These are phyloP conservation scores for Pteropus alecto DNA, from an alignment of 2,113 vertebrate species.

Conservation along the genomic window DNA sequence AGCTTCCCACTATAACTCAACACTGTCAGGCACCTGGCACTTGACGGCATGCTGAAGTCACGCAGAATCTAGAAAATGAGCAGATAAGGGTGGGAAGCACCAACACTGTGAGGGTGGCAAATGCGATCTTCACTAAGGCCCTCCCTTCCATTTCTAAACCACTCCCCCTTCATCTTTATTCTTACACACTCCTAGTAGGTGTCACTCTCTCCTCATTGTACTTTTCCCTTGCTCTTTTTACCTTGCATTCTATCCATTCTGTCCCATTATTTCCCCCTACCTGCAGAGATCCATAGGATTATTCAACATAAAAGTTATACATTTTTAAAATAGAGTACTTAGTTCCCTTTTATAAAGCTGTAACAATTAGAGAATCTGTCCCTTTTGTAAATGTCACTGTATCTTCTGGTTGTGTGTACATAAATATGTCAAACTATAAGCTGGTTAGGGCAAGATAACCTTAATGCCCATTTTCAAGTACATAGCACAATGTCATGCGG, in stretches of 20 bases:
- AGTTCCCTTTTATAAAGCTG: constrained; percentile 29
- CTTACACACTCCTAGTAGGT: background rate
- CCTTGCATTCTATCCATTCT: background rate
- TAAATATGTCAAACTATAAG: constrained; percentile 51
- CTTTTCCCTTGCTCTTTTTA: background rate
- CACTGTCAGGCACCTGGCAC: background rate
- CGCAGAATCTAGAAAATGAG: constrained; percentile 8
- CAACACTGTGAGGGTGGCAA: background rate
- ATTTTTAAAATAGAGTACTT: constrained; percentile 30
- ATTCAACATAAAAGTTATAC: background rate
- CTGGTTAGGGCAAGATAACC: constrained; percentile 53
- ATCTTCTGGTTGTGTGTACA: constrained; percentile 1
- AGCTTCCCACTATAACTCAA: constrained; percentile 30
- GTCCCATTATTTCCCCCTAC: background rate
- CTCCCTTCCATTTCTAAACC: background rate
- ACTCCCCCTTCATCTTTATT: background rate
- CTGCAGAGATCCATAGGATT: background rate
- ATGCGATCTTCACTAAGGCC: background rate
- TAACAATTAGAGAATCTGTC: background rate
- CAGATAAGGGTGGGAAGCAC: background rate
- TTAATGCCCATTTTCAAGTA: constrained; percentile 46
- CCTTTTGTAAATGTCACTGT: constrained; percentile 10
- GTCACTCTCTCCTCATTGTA: background rate
- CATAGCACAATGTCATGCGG: background rate
- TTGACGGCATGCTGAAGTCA: background rate